Evolutionary conservation across 2,797 vertebrate species (phyloP), one percentile per base, ranked within the genome.

Genomic region (Eidolon dupreanum): DNA sequence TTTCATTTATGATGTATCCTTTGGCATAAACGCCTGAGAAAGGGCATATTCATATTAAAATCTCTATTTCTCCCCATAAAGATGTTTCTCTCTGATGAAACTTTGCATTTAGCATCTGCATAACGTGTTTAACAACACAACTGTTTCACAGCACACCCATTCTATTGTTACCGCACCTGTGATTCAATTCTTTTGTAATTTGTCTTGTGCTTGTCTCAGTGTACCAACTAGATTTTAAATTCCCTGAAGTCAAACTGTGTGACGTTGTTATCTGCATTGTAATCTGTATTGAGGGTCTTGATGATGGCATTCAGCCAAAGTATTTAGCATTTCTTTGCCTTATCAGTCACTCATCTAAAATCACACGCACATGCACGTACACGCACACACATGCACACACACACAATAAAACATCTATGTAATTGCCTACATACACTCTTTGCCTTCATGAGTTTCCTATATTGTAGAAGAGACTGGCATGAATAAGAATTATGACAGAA

Each of bases 211-310:
- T 90, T 73, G 41, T 88, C 73, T 88, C 85, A 31, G 20, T 53
- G 75, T 7, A 38, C 77, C 90, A 88, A 33, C 57, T 78, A 59
- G 19, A 83, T 81, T 94, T 46, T 46, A 88, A 57, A 93, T 94
- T 74, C 68, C 43, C 53, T 78, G 19, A 91, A 96, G 83, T 28
- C 20, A 94, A 86, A 90, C 88, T 26, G 28, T 74, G 33, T 55
- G 22, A 53, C 11, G 9, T 51, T 65, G 8, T 68, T 85, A n/a
- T 59, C 75, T 87, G 28, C 22, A 63, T 51, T 65, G 8, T 68
- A 77, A n/a, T 59, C 75, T 87, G 28, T 17, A 63, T 1, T 59
- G 74, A 94, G 53, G 13, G 16, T 68, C 57, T 66, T 46, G 0
- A 4, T 24, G 28, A 9, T 68, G 16, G 31, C 43, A 19, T 61